A percentile compares a stretch with the other conserved stretches of the same genome.
Conservation (phyloP, 2,888 invertebrate species). For the Tanypteryx hageni region DNA sequence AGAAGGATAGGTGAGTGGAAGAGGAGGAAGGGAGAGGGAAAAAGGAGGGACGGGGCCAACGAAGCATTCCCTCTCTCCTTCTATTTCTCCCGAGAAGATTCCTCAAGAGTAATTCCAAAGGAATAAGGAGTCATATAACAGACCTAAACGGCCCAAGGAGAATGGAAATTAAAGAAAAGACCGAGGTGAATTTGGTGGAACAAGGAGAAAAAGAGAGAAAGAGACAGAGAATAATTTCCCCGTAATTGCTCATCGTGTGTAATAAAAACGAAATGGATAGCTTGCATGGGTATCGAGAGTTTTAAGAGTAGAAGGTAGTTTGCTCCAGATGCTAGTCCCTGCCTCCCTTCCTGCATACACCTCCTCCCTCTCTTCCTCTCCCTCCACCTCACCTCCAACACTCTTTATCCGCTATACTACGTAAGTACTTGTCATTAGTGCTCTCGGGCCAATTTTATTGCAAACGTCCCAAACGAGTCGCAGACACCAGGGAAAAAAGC, state of each 20-base stretch:
- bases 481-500: not conserved
- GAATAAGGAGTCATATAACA: conserved; percentile 1
- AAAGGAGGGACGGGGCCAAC: too few species aligned
- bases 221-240: not conserved
- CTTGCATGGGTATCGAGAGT: not conserved
- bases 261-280: conserved; percentile 19
- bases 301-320: not conserved
- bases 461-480: not conserved
- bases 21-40: too few species aligned
- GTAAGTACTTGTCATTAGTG: not conserved
- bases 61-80: too few species aligned
- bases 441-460: not conserved
- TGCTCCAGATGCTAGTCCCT: not conserved
- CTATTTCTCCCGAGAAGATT: not conserved
- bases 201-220: not conserved
- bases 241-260: conserved; percentile 17
- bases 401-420: not conserved
- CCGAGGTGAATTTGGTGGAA: not conserved
- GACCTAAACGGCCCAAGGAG: not conserved
- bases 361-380: too few species aligned
- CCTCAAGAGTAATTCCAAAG: conserved; percentile 14
- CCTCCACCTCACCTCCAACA: too few species aligned
- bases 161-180: not conserved
- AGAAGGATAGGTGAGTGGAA: too few species aligned
- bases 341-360: not conserved